Evolutionary conservation across 2,888 invertebrate genomes (phyloP).

Genomic region (Monoplex corrugatus): DNA sequence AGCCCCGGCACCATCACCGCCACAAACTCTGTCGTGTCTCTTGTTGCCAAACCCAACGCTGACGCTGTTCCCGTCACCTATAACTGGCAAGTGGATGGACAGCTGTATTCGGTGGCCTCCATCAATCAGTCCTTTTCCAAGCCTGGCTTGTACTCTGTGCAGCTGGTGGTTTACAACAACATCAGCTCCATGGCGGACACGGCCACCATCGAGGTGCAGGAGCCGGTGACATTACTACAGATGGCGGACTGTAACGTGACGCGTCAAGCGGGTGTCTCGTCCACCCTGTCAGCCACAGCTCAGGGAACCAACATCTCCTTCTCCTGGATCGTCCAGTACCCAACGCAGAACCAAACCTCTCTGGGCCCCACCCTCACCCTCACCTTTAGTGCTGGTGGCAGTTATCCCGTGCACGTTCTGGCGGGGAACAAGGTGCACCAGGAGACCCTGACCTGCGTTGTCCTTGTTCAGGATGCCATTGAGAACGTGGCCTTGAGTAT

Average conservation of each 20-base stretch:
- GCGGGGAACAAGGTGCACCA: constrained; percentile 66
- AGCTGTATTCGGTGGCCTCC: neutral
- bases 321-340: constrained; percentile 49
- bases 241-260: constrained; percentile 47
- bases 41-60: constrained; percentile 60
- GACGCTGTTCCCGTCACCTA: constrained; percentile 61
- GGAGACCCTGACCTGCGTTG: constrained; percentile 39
- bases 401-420: constrained; percentile 59
- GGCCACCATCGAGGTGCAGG: constrained; percentile 40
- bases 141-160: constrained; percentile 47
- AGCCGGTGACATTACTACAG: constrained; percentile 44
- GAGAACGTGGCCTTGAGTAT: constrained; percentile 41
- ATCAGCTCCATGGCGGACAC: constrained; percentile 42
- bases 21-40: constrained; percentile 60
- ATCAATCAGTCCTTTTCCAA: constrained; percentile 53
- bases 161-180: constrained; percentile 51
- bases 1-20: constrained; percentile 56
- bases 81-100: constrained; percentile 59
- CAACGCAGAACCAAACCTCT: constrained; percentile 32
- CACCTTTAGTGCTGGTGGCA: constrained; percentile 55
- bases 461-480: constrained; percentile 48
- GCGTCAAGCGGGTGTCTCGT: neutral
- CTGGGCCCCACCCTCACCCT: constrained; percentile 44
- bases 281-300: constrained; percentile 11
- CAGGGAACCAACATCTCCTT: constrained; percentile 55